Conservation (phyloP, 37 sponge, comb jelly and placozoan species). For the Cliona cf. orientalis region DNA sequence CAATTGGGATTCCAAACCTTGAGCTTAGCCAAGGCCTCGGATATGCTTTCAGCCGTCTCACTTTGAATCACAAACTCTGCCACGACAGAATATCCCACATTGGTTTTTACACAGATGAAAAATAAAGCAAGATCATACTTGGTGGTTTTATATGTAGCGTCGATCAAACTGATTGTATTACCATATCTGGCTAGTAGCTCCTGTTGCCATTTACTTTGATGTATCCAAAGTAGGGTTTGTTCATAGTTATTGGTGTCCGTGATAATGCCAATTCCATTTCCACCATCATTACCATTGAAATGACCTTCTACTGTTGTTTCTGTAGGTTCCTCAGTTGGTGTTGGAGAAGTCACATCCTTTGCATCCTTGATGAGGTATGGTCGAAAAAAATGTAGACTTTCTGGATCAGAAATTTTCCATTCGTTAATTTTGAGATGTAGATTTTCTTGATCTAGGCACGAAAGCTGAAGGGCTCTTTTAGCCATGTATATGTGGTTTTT, state of each 20-base stretch:
- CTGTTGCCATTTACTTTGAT: slow-evolving; percentile 54
- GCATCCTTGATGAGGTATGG: background rate
- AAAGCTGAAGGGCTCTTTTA: slow-evolving; percentile 23
- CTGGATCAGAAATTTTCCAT: slow-evolving; percentile 4
- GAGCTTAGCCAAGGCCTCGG: slow-evolving; percentile 32
- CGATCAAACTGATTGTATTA: slow-evolving; percentile 19
- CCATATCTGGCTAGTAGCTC: slow-evolving; percentile 31
- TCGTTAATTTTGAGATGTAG: slow-evolving; percentile 8
- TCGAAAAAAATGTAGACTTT: slow-evolving; percentile 13
- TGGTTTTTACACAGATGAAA: slow-evolving; percentile 46
- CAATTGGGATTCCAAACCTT: slow-evolving; percentile 49
- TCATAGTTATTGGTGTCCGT: too few species aligned
- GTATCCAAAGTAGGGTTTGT: slow-evolving; percentile 26
- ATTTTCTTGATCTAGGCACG: slow-evolving; percentile 37
- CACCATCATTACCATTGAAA: background rate
- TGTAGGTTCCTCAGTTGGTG: too few species aligned
- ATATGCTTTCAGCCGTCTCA: slow-evolving; percentile 21
- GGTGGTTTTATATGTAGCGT: slow-evolving; percentile 54
- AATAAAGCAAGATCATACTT: slow-evolving; percentile 47
- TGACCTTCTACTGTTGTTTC: background rate
- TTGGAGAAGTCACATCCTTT: too few species aligned
- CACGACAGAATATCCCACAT: slow-evolving; percentile 45
- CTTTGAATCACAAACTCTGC: slow-evolving; percentile 43
- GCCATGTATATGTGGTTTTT: slow-evolving; percentile 37
- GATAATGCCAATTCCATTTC: too few species aligned